Percentiles rank a stretch among this genome's conserved stretches.
Evolutionary conservation across 2,888 invertebrate species (phyloP).

Genomic region (Drosophila tripunctata): DNA sequence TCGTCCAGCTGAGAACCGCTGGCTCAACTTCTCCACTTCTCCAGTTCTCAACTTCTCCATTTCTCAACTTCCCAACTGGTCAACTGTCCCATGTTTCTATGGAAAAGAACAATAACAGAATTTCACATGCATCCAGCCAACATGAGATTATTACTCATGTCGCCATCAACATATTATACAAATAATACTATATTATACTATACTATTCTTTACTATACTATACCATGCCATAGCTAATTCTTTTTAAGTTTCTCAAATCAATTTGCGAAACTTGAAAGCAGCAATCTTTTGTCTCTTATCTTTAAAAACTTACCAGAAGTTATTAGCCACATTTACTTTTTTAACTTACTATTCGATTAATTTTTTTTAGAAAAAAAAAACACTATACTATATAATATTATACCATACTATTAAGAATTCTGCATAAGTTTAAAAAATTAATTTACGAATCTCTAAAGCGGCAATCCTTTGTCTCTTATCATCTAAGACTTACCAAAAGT

Average conservation of each 20-base stretch:
- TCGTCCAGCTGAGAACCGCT: constrained; percentile 45
- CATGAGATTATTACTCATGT: neutral
- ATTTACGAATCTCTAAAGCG: no score
- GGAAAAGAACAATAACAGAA: constrained; percentile 49
- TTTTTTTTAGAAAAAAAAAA: no score
- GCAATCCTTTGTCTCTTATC: no score
- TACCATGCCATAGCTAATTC: no score
- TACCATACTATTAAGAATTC: no score
- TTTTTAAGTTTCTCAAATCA: neutral
- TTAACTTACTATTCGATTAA: no score
- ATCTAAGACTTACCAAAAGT: no score
- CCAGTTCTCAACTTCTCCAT: constrained; percentile 12
- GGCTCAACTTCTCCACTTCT: constrained; percentile 4
- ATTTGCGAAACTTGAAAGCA: constrained; percentile 1
- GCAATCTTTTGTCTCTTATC: neutral
- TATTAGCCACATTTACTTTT: no score
- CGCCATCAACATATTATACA: neutral
- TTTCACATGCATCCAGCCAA: constrained; percentile 35
- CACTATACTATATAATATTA: no score
- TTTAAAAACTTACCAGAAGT: neutral
- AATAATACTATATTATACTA: neutral
- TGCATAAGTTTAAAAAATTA: no score
- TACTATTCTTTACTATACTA: neutral
- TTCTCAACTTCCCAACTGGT: constrained; percentile 15
- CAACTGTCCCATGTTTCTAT: constrained; percentile 35